Base-by-base conservation (phyloP, 2,888 invertebrate genomes). In the Thereva unica region DNA sequence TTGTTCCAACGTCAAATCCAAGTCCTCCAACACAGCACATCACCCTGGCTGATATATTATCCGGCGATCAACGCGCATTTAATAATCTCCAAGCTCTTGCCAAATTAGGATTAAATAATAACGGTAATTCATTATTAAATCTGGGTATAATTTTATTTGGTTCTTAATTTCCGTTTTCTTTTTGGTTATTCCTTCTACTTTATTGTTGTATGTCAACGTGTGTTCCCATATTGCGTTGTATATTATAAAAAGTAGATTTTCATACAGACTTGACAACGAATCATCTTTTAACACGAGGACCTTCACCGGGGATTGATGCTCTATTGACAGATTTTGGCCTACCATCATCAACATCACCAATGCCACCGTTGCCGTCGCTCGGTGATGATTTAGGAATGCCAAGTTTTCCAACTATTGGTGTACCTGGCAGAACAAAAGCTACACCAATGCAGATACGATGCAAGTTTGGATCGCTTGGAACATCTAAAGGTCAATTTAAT, bases 401-500 rank as follows among this genome's bases (percentile, higher is more conserved):
- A 42, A 79, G 76, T 72, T 80, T 80, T 69, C 78, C 84, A 2
- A 83, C 84, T 1, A 83, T 84, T 8, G 84, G 84, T 0, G 83
- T 84, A 42, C 85, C 84, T 9, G 87, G 89, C 57, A 85, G 87
- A 38, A 87, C 86, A 70, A 91, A 92, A 79, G 87, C 91, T 50
- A 89, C 90, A 37, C 89, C 92, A 1, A 92, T 93, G 92, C 92
- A 92, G 78, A 92, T 93, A 73, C 85, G 93, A 61, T 92, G 91
- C 82, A 96, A 96, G 82, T 97, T 97, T 81, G 97, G 97, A 8
- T 93, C 94, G 74, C 84, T 97, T 71, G 97, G 97, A 38, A 91
- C 94, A 38, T 91, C 91, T 70, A 94, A 94, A 78, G 92, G 93
- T 23, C 96, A 97, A 82, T 97, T 97, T 76, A 96, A 95, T 82